phyloP scores from a whole-genome alignment of 2,888 invertebrate genomes.

The Lathronympha strigana region DNA sequence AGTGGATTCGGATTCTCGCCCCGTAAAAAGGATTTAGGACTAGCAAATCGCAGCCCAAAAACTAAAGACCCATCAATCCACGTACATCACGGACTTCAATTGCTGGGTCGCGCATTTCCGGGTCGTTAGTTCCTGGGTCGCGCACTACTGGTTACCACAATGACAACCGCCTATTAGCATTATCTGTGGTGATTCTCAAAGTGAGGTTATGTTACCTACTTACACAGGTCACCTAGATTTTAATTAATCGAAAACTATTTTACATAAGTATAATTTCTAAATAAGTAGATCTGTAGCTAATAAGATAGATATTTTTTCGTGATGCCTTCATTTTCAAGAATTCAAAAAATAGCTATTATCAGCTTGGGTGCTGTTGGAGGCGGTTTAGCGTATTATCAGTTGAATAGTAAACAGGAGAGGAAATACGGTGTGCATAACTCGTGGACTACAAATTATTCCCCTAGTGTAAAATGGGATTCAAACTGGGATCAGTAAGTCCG shows the following conservation, averaged over 20 bases:
- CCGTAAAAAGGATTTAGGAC: no score
- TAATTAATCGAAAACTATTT: conserved; percentile 11
- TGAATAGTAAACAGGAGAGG: conserved; percentile 68
- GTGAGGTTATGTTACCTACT: conserved; percentile 26
- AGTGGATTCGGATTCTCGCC: no score
- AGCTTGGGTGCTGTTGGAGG: conserved; percentile 88
- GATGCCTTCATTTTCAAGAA: conserved; percentile 84
- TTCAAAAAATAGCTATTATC: conserved; percentile 83
- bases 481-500: conserved; percentile 96
- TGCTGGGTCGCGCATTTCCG: no score
- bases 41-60: no score
- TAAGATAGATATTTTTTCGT: conserved; percentile 32
- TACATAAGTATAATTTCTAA: conserved; percentile 6
- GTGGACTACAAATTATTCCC: conserved; percentile 88
- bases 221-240: conserved; percentile 13
- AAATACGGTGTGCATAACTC: conserved; percentile 84
- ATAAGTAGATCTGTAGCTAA: conserved; percentile 21
- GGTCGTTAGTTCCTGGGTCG: no score
- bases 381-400: conserved; percentile 85
- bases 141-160: no score
- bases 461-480: conserved; percentile 90
- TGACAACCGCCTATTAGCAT: background rate
- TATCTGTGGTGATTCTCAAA: background rate
- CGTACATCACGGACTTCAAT: no score
- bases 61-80: no score